These are phyloP conservation scores for Henricia sp. DNA, from an alignment of 53 echinoderm and acorn worm species.

Conservation along the genomic window DNA sequence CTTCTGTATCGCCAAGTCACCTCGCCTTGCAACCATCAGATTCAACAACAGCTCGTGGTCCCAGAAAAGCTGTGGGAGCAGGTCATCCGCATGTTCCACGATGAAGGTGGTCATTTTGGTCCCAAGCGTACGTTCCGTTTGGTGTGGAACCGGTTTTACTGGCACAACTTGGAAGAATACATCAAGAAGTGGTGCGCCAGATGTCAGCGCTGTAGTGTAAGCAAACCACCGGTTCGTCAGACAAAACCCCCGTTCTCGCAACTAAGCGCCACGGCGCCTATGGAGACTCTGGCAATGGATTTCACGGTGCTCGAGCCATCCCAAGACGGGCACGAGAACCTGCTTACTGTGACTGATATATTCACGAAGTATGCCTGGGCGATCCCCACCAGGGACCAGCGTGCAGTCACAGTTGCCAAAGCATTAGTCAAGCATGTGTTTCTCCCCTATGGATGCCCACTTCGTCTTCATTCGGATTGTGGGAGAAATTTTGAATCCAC, in stretches of 20 bases:
- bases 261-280: constrained; percentile 8
- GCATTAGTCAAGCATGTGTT: constrained; percentile 34
- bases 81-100: background rate
- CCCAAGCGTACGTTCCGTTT: constrained; percentile 15
- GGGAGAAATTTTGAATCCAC: constrained; percentile 41
- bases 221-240: constrained; percentile 14
- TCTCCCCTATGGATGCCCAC: constrained; percentile 36
- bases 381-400: constrained; percentile 19
- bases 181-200: constrained; percentile 21
- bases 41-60: background rate
- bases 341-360: constrained; percentile 34
- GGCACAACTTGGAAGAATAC: background rate
- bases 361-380: constrained; percentile 51
- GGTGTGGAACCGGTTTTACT: constrained; percentile 12
- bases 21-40: background rate
- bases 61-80: background rate
- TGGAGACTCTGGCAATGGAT: constrained; percentile 45
- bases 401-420: constrained; percentile 31
- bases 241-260: background rate
- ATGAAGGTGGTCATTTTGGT: constrained; percentile 22
- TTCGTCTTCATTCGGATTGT: constrained; percentile 44
- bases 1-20: background rate
- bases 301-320: constrained; percentile 34
- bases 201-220: constrained; percentile 17
- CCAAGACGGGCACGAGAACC: constrained; percentile 29